phyloP scores from a whole-genome alignment of 2,888 invertebrate species.

The Lobophora halterata region DNA sequence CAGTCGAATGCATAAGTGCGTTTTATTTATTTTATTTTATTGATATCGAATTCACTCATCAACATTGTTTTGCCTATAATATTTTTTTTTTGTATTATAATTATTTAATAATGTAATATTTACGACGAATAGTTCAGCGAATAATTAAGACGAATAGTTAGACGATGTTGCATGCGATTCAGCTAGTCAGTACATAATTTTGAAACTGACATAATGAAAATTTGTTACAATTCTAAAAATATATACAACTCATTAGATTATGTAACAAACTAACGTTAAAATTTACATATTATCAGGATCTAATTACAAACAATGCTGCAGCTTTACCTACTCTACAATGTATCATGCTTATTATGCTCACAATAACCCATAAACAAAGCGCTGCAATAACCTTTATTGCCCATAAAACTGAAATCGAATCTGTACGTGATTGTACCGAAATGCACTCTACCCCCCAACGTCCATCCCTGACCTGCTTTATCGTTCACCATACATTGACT shows the following conservation, averaged over 20 bases:
- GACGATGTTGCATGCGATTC: too few relatives aligned
- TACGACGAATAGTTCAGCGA: too few relatives aligned
- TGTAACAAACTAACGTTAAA: too few relatives aligned
- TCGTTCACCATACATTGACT: slow-evolving; percentile 71
- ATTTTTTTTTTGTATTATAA: too few relatives aligned
- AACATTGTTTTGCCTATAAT: background rate
- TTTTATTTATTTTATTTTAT: slow-evolving; percentile 1
- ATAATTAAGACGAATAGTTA: too few relatives aligned
- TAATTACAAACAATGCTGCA: slow-evolving; percentile 25
- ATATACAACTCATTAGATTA: too few relatives aligned
- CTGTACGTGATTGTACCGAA: slow-evolving; percentile 52
- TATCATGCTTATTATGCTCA: slow-evolving; percentile 22
- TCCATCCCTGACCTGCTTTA: slow-evolving; percentile 69
- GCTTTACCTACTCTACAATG: slow-evolving; percentile 25
- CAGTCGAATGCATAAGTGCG: slow-evolving; percentile 30
- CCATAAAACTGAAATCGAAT: slow-evolving; percentile 30
- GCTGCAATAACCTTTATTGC: slow-evolving; percentile 25
- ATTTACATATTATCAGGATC: too few relatives aligned
- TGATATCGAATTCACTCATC: background rate
- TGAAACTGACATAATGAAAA: too few relatives aligned
- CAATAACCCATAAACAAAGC: slow-evolving; percentile 19
- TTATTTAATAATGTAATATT: too few relatives aligned
- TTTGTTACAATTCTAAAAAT: too few relatives aligned
- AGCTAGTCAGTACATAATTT: too few relatives aligned
- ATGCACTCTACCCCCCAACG: slow-evolving; percentile 59